phyloP scores from a whole-genome alignment of 35 echinoderm and acorn worm genomes.

The Ophioderma brevispina region DNA sequence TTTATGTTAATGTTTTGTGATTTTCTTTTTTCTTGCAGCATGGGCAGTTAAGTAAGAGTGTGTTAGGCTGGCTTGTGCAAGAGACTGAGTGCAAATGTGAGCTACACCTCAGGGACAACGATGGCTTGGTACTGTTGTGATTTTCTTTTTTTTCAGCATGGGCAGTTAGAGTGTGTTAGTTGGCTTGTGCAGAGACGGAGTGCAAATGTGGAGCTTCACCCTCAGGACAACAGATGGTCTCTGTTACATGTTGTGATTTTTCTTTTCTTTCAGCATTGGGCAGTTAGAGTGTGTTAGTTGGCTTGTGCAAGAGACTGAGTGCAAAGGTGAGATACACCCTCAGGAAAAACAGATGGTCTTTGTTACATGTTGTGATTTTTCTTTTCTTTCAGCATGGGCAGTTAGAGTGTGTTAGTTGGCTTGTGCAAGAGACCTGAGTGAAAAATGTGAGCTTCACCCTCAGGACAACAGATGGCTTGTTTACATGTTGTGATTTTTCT shows the following conservation, averaged over 20 bases:
- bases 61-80: conserved; percentile 49
- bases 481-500: conserved; percentile 60
- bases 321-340: conserved; percentile 35
- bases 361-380: conserved; percentile 57
- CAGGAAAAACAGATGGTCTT: conserved; percentile 60
- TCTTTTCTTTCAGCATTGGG: background rate
- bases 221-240: conserved; percentile 59
- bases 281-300: conserved; percentile 61
- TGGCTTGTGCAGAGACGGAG: conserved; percentile 44
- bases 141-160: background rate
- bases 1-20: too few species aligned
- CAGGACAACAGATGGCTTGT: conserved; percentile 62
- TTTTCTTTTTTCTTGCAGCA: background rate
- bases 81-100: conserved; percentile 48
- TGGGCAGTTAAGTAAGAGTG: conserved; percentile 61
- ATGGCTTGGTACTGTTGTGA: conserved; percentile 53
- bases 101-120: conserved; percentile 32
- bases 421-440: conserved; percentile 41
- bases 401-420: conserved; percentile 60
- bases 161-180: conserved; percentile 51
- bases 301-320: conserved; percentile 41
- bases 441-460: conserved; percentile 38
- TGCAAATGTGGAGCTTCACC: conserved; percentile 28
- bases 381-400: conserved; percentile 28
- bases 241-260: conserved; percentile 11